These are phyloP conservation scores for Catamblyrhynchus diadema DNA, from an alignment of 2,797 vertebrate genomes.

Conservation along the genomic window DNA sequence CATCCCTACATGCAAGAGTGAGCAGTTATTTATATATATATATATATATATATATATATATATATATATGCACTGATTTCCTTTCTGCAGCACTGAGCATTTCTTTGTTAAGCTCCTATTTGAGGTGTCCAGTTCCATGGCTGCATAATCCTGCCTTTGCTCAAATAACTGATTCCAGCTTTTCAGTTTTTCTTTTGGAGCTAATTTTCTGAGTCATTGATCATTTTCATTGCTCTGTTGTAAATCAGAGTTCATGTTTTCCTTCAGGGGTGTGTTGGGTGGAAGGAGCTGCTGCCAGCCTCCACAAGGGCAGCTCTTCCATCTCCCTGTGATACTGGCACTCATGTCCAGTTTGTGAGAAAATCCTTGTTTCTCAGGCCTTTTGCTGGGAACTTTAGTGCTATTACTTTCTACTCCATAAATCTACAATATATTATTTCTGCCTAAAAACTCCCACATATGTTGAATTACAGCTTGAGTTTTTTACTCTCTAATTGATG, in stretches of 20 bases:
- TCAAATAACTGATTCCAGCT: not conserved
- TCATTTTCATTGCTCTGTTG: not conserved
- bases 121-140: not conserved
- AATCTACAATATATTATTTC: not conserved
- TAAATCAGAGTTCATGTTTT: not conserved
- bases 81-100: not conserved
- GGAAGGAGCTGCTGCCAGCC: not conserved
- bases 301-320: not conserved
- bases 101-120: not conserved
- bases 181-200: not conserved
- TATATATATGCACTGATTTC: accelerated
- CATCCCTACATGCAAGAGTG: not conserved
- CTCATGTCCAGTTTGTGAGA: not conserved
- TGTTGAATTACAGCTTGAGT: not conserved
- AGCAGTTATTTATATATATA: accelerated
- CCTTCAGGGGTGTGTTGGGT: not conserved
- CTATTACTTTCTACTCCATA: not conserved
- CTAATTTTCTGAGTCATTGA: slow-evolving; percentile 4
- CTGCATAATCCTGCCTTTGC: not conserved
- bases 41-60: accelerated
- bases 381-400: not conserved
- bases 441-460: not conserved
- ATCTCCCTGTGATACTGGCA: not conserved
- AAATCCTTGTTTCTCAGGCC: not conserved
- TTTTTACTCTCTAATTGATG: not conserved